A percentile compares a stretch with the other conserved stretches of the same genome.
phyloP scores from a whole-genome alignment of 2,113 vertebrate species.

The Cathartes aura region DNA sequence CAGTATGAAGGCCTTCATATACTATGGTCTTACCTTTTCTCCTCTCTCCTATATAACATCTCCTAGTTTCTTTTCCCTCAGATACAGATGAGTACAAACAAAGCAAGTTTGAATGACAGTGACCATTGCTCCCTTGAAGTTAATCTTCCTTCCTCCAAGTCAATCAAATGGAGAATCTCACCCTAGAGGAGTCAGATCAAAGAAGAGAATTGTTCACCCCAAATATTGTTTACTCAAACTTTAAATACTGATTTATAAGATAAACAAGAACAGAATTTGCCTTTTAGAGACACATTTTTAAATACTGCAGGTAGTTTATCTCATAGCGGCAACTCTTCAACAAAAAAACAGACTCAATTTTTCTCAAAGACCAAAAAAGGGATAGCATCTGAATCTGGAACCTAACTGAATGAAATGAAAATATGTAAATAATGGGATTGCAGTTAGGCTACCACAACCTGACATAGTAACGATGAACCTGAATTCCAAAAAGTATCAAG shows the following conservation, averaged over 20 bases:
- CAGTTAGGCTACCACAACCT: not conserved
- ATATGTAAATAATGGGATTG: not conserved
- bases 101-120: not conserved
- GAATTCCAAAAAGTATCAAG: not conserved
- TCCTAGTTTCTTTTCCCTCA: not conserved
- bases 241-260: not conserved
- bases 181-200: not conserved
- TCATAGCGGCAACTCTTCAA: not conserved
- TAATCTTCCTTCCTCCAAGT: not conserved
- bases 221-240: not conserved
- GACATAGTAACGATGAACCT: not conserved
- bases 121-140: not conserved
- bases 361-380: not conserved
- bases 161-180: not conserved
- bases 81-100: not conserved
- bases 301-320: not conserved
- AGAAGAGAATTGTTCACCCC: not conserved
- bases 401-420: not conserved
- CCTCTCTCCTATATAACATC: not conserved
- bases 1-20: not conserved
- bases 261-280: not conserved
- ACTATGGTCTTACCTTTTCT: not conserved
- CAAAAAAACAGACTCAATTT: not conserved
- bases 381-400: not conserved
- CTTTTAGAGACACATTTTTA: slow-evolving; percentile 10